Base-by-base conservation (phyloP, 2,797 vertebrate genomes). In the Leptatherina wallacei region DNA sequence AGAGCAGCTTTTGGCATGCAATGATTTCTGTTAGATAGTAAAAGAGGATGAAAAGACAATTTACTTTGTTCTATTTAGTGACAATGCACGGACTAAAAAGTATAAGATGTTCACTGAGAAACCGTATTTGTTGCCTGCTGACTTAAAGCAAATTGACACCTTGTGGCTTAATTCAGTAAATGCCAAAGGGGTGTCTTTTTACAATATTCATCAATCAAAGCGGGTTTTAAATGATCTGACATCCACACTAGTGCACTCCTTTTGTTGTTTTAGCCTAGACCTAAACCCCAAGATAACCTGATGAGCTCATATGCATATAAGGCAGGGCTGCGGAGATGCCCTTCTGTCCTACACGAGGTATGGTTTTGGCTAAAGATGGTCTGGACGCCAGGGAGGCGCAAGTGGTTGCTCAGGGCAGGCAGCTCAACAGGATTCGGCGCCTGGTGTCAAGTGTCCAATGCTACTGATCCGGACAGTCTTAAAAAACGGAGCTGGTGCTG, bases 321-420 rank as follows among this genome's bases (percentile, higher is more conserved):
- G 88, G 89, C 29, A 72, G 61, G 78, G 61, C 65, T 78, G 66
- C 10, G 20, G 68, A 76, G 83, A 61, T 61, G 73, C 69, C 72
- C 36, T 51, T 20, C 74, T 64, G 68, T 59, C n/a, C n/a, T n/a
- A 29, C 61, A 27, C 69, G 38, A 65, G 73, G 65, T 72, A 63
- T 68, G 66, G 40, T 75, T 86, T 81, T 90, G 87, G 80, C 87
- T 92, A 92, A 91, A 91, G 88, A 93, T 88, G 88, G 88, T 78
- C 81, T 56, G 75, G 69, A 63, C 60, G 40, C 47, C 24, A 42
- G 57, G 42, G 61, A 27, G 60, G 51, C 27, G 64, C 72, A 8
- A 70, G 62, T 54, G 73, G 74, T 20, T 47, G 36, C 14, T 18
- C 70, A 69, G 68, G 75, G 27, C 73, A 72, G 57, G 72, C 74